Evolutionary conservation across 2,797 vertebrate species (phyloP), one percentile per base, ranked within the genome.

Genomic region (Acridotheres tristis): DNA sequence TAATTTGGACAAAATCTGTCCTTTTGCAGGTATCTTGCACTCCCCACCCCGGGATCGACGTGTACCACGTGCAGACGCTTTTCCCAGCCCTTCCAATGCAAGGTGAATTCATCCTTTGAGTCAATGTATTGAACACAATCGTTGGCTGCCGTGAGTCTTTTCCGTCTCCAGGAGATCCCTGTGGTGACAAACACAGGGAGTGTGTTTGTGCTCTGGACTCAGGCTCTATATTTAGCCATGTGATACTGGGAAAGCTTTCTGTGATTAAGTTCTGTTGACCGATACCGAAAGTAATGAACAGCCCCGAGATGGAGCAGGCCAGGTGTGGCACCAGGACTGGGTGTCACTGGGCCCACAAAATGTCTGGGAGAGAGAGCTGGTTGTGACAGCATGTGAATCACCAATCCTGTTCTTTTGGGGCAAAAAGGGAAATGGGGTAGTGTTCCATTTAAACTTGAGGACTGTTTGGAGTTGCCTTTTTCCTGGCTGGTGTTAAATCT

Each of bases 241-340:
- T 51, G 92, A 89, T 89, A 96, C 69, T 0, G 2, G 32, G 73
- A 94, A 75, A 85, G 82, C 95, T 89, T 93, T 85, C 85, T 0
- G 9, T 94, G 95, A 95, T 94, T 96, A 88, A 96, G 55, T 32
- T 54, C 2, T 83, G 85, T 93, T 96, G 92, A 94, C 93, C 32
- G 85, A 96, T 94, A 96, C 93, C 0, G 2, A 72, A 75, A 89
- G 85, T 30, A 72, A 54, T 61, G 8, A 65, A 17, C 16, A 65
- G 57, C 57, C 38, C 58, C 7, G 7, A 38, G 26, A 22, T 3
- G n/a, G 36, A 76, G 72, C 1, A 0, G 48, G 40, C 1, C 51
- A 90, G 85, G 85, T 76, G 79, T 81, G 92, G 82, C 92, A 68
- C 58, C 2, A 2, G 43, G 5, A 12, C 62, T 50, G 36, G 76